Conservation (phyloP, 2,113 vertebrate genomes). For the Pseudorectes ferrugineus region DNA sequence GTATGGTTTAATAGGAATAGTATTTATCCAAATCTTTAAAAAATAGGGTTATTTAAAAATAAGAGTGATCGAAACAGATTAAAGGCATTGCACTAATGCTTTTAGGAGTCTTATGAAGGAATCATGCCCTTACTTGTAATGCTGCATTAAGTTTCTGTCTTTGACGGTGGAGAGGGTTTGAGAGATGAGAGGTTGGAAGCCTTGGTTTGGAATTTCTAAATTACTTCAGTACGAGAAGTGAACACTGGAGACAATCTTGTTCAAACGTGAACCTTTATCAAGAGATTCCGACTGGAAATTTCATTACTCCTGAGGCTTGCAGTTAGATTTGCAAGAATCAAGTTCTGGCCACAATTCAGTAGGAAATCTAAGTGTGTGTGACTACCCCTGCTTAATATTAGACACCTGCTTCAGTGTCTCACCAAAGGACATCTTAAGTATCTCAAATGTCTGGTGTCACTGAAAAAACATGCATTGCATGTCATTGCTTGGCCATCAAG, state of each 20-base stretch:
- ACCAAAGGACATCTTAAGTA: background rate
- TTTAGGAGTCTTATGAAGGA: conserved; percentile 42
- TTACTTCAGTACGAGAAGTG: background rate
- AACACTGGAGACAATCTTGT: conserved; percentile 59
- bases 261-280: background rate
- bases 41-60: conserved; percentile 61
- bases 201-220: background rate
- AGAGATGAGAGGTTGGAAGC: background rate
- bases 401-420: background rate
- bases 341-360: background rate
- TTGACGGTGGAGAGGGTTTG: background rate
- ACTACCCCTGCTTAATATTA: background rate
- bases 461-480: background rate
- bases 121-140: conserved; percentile 21
- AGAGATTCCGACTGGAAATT: background rate
- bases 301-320: background rate
- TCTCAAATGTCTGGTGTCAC: background rate
- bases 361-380: background rate
- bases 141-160: conserved; percentile 44
- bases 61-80: background rate
- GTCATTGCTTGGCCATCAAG: background rate
- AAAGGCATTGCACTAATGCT: conserved; percentile 30
- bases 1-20: conserved; percentile 66
- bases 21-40: conserved; percentile 67
- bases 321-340: background rate